These are phyloP conservation scores for Hemicentrotus pulcherrimus DNA, from an alignment of 35 echinoderm and acorn worm species.

Conservation along the genomic window DNA sequence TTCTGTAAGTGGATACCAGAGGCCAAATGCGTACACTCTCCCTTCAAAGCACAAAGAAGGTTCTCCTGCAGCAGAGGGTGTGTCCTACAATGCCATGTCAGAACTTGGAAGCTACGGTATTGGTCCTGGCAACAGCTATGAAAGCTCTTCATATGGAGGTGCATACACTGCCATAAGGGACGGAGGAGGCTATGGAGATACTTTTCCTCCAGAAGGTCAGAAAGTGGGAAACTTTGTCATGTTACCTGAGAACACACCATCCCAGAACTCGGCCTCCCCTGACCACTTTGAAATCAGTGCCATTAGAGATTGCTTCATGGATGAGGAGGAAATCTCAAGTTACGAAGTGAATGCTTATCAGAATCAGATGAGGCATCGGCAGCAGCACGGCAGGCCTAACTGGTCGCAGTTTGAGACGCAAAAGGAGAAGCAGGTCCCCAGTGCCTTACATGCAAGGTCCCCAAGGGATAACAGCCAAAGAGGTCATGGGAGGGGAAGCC, in stretches of 20 bases:
- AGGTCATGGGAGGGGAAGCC: background rate
- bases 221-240: background rate
- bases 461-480: background rate
- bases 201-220: background rate
- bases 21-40: background rate
- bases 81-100: conserved; percentile 50
- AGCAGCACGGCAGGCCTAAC: background rate
- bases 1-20: background rate
- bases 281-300: background rate
- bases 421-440: background rate
- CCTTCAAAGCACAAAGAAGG: conserved; percentile 28
- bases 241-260: background rate
- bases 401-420: background rate
- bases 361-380: background rate
- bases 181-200: conserved; percentile 28
- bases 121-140: background rate
- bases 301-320: background rate
- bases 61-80: conserved; percentile 38
- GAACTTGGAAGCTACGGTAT: conserved; percentile 44
- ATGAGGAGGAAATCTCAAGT: background rate
- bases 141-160: background rate
- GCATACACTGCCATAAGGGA: background rate
- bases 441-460: background rate
- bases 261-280: background rate
- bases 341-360: background rate